These are phyloP conservation scores for Alethe castanea DNA, from an alignment of 2,113 vertebrate species.

Conservation along the genomic window DNA sequence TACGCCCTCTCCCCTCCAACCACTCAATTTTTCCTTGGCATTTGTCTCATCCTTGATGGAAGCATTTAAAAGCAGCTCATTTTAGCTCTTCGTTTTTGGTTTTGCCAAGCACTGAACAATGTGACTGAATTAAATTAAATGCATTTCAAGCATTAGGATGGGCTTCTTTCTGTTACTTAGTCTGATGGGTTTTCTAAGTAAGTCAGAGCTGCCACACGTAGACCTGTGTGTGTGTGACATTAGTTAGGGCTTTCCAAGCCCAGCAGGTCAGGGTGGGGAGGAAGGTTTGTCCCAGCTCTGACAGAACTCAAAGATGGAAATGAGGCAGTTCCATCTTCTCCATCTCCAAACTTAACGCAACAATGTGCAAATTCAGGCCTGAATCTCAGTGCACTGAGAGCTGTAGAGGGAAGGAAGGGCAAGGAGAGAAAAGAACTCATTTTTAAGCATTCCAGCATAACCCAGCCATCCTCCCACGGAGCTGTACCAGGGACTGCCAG, in stretches of 20 bases:
- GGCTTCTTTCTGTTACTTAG: not conserved
- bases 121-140: not conserved
- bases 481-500: not conserved
- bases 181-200: not conserved
- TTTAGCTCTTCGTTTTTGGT: not conserved
- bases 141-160: not conserved
- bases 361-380: not conserved
- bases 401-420: not conserved
- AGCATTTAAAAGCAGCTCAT: not conserved
- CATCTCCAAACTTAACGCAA: not conserved
- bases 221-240: not conserved
- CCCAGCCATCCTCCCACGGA: not conserved
- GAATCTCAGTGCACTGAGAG: not conserved
- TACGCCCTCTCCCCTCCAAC: not conserved
- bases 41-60: conserved; percentile 1
- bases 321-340: not conserved
- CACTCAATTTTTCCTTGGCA: not conserved
- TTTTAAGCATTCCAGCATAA: not conserved
- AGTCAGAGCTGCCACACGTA: not conserved
- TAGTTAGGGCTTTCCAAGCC: not conserved
- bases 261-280: not conserved
- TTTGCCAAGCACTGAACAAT: not conserved
- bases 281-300: not conserved
- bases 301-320: no score
- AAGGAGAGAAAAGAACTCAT: not conserved